These are phyloP conservation scores for Hydrophis major DNA, from an alignment of 2,797 vertebrate genomes.

Conservation along the genomic window DNA sequence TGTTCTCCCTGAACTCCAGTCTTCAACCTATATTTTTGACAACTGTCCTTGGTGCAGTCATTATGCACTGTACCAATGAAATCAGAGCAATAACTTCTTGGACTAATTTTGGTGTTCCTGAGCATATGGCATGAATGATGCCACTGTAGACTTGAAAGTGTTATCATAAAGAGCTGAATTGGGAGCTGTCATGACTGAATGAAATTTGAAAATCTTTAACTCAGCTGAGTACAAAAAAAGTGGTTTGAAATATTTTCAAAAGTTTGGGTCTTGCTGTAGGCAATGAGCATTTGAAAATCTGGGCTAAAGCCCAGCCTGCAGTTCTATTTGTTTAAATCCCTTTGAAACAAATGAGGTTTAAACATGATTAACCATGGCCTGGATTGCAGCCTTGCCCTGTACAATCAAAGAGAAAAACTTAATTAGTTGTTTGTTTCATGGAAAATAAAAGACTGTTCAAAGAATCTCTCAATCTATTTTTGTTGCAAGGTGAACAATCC, in stretches of 20 bases:
- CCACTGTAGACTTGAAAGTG: not conserved
- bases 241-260: slow-evolving; percentile 14
- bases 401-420: not conserved
- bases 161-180: not conserved
- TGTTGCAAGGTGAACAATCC: not conserved
- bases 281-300: slow-evolving; percentile 10
- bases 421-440: not conserved
- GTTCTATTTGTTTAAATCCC: slow-evolving; percentile 21
- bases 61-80: not conserved
- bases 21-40: not conserved
- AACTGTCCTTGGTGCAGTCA: not conserved
- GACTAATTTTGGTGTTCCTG: not conserved
- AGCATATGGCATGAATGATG: not conserved
- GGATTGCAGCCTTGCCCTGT: not conserved
- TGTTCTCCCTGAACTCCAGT: not conserved
- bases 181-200: slow-evolving; percentile 17
- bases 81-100: not conserved
- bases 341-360: slow-evolving; percentile 16
- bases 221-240: slow-evolving; percentile 19
- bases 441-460: slow-evolving; percentile 7
- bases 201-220: not conserved
- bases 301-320: slow-evolving; percentile 18
- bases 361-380: slow-evolving; percentile 24
- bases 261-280: slow-evolving; percentile 18
- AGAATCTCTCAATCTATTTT: not conserved